Conservation (phyloP, 1,140 invertebrate genomes). For the Orius insidiosus region DNA sequence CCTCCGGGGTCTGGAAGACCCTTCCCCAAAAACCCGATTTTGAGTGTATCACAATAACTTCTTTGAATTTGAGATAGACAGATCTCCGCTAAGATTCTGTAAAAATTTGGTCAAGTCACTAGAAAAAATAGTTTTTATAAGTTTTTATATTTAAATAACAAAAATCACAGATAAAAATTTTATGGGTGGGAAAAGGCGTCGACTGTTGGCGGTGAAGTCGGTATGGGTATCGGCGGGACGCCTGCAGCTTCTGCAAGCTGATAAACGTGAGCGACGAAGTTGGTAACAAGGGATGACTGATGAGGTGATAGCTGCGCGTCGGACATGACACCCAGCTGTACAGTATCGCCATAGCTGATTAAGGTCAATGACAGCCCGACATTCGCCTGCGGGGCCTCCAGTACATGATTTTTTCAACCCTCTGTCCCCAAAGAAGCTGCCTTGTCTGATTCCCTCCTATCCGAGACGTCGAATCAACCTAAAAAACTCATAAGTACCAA, state of each 20-base stretch:
- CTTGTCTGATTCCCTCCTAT: constrained; percentile 22
- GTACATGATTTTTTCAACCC: constrained; percentile 45
- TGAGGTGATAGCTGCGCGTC: constrained; percentile 49
- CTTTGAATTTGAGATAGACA: too few species aligned
- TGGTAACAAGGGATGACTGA: constrained; percentile 31
- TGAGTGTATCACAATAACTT: too few species aligned
- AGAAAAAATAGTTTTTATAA: too few species aligned
- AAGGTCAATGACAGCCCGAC: constrained; percentile 61
- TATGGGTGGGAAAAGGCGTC: too few species aligned
- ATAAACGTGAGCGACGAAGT: constrained; percentile 30
- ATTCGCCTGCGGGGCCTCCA: constrained; percentile 67
- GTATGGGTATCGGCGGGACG: constrained; percentile 13
- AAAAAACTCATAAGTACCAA: too few species aligned
- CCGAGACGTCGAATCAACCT: constrained; percentile 22
- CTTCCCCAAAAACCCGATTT: too few species aligned
- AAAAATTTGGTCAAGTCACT: too few species aligned
- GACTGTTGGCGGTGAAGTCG: background rate
- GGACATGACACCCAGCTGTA: constrained; percentile 54
- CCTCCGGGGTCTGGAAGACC: too few species aligned
- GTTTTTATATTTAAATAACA: too few species aligned
- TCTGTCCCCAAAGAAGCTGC: constrained; percentile 40
- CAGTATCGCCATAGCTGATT: constrained; percentile 47
- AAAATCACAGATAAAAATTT: too few species aligned
- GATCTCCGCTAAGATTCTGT: too few species aligned
- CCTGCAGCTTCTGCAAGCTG: constrained; percentile 29